Base-by-base conservation (phyloP, 2,113 vertebrate species). In the Sturnus vulgaris region DNA sequence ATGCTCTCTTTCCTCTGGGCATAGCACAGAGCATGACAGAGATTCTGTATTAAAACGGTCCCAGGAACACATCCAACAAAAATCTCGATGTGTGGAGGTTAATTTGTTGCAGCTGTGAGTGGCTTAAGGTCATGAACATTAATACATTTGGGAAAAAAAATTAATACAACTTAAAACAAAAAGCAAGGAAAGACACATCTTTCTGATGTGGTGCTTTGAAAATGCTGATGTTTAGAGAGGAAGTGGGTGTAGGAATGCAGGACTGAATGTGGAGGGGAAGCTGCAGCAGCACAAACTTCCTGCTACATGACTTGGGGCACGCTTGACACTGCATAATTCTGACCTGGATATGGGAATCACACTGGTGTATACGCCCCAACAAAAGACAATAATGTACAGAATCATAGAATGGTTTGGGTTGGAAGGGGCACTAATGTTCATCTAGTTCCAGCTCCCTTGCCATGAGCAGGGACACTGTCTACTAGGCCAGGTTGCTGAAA, bases 61-160 rank as follows among this genome's bases (percentile, higher is more conserved):
- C n/a, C 69, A 52, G 16, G 44, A 93, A 86, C 16, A 60, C 73
- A 66, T 44, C 59, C 71, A 86, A 53, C 49, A 52, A 4, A 12
- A 75, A 76, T 91, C 63, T 89, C 37, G 56, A 39, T 79, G 31
- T 87, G 49, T 93, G 73, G 73, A 96, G 82, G 87, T 93, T 92
- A 91, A 95, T 12, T 24, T 88, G 31, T 21, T 94, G 64, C 86
- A 95, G 93, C 69, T 96, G 89, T 79, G 90, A 73, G 63, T 78
- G 49, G 55, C 28, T 86, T 59, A 59, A 56, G 50, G 73, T 78
- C 61, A 83, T 5, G 4, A 44, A 30, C 37, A 59, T 28, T 44
- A 66, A 90, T 47, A 39, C n/a, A 88, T 95, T 66, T 65, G 44
- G 60, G 84, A 59, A 96, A 96, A 82, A 57, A 66, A 20, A 52